Evolutionary conservation across 2,797 vertebrate species (phyloP), one percentile per base, ranked within the genome.

Genomic region (Parauchenoglanis ngamensis): DNA sequence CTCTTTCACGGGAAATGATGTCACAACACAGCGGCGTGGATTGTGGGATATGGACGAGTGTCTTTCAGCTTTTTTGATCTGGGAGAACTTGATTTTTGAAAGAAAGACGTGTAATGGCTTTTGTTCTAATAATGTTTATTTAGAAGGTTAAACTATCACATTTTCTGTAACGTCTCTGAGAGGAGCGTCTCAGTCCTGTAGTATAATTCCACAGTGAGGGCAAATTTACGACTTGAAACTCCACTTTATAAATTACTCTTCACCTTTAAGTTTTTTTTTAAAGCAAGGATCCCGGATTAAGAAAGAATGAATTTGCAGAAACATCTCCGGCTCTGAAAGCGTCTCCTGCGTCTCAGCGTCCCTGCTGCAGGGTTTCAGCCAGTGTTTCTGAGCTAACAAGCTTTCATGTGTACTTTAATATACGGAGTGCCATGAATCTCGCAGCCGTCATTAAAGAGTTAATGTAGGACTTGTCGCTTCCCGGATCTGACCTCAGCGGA

Each of bases 1-100:
- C 93, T 98, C 86, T 99, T 99, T 96, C 98, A 99, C 93, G 95
- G 95, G 92, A 99, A 99, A 93, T 98, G 96, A 98, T n/a, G 83
- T 49, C 46, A n/a, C 21, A 10, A 59, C 25, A 25, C 25, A 5
- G 40, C 31, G 35, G 57, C 70, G 35, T 8, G 65, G 23, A 84
- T 23, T 25, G 13, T 70, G 84, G 57, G 44, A 67, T 70, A 75
- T n/a, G 28, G 49, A 28, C 7, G 46, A 63, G 25, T 63, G 54
- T 49, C n/a, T 80, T 72, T 57, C 63, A 56, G 63, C 15, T 61
- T 31, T 57, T 31, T 12, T 21, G 12, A 35, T 44, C 63, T 46
- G 35, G 83, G 75, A 72, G 59, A 54, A 23, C 61, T 40, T 65
- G 44, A 23, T 65, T 61, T 23, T 56, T 72, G 7, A 56, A 4